Conservation (phyloP, 1,140 invertebrate genomes). For the Pseudoatta argentina region DNA sequence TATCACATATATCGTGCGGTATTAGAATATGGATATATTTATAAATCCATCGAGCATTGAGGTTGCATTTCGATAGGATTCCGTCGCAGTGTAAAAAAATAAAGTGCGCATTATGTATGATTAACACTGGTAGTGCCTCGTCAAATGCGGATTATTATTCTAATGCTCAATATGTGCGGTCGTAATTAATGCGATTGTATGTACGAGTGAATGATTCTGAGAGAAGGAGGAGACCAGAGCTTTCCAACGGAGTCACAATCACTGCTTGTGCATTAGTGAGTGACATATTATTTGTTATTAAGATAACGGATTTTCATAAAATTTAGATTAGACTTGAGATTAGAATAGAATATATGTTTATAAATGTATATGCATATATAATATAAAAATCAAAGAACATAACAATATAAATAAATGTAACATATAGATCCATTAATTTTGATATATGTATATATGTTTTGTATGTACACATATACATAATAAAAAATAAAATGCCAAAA, state of each 20-base stretch:
- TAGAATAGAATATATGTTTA: background rate
- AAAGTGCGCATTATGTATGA: background rate
- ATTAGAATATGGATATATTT: background rate
- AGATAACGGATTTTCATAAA: background rate
- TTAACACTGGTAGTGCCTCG: background rate
- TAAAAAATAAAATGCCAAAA: too few relatives aligned
- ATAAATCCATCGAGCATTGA: background rate
- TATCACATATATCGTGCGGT: background rate
- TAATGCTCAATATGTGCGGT: constrained; percentile 5
- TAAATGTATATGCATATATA: background rate
- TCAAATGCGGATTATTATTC: background rate
- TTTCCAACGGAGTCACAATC: background rate
- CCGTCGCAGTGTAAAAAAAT: background rate
- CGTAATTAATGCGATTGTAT: background rate
- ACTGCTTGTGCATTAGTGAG: background rate
- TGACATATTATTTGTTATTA: background rate
- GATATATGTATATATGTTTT: too few relatives aligned
- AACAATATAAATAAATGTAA: background rate
- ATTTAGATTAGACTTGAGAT: background rate
- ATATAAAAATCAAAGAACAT: background rate
- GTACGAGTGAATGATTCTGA: background rate
- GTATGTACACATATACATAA: too few relatives aligned
- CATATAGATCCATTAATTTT: background rate
- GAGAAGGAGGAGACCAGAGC: background rate
- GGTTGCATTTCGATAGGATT: background rate